Base-by-base conservation (phyloP, 2,113 vertebrate species). In the Uria aalge region DNA sequence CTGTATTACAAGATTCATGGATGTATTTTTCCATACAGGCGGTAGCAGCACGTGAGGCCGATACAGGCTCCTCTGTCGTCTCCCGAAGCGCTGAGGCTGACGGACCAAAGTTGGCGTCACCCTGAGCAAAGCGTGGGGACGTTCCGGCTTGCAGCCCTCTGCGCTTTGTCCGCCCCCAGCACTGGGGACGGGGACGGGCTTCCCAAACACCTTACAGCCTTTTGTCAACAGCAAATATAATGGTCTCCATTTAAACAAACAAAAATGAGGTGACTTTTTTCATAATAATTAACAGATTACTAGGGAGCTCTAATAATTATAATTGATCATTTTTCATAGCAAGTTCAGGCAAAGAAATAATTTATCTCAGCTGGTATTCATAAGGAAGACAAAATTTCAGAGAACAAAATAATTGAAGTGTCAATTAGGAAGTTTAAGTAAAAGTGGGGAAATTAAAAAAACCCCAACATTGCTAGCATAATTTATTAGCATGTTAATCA, bases 1-100 rank as follows among this genome's bases (percentile, higher is more conserved):
- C 96, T 97, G 96, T 95, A 98, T 96, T 98, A 97, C 98, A 98
- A 55, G 95, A 96, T 88, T 82, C 94, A 86, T 86, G 93, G 74
- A 63, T 60, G 53, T 34, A n/a, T 75, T 93, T 97, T 96, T 92
- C 95, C 73, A 68, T 76, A 18, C 12, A 48, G 78, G 69, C 71
- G 7, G 85, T 7, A 45, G 64, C 26, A 78, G 87, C 47, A 38
- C 16, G 7, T 55, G 82, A 92, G 63, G 34, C 77, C 60, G 67
- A n/a, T 71, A 19, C 26, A 90, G 82, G 22, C 62, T 57, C 14
- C 38, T 82, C 56, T 53, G 1, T 67, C 84, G 59, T 32, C 52
- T 92, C 74, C 53, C 41, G 43, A 30, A 96, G 91, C 41, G 30
- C 53, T 21, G 73, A 57, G 45, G 43, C 75, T 55, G 75, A 55